Conservation (phyloP, 2,113 vertebrate genomes). For the Alethe diademata region DNA sequence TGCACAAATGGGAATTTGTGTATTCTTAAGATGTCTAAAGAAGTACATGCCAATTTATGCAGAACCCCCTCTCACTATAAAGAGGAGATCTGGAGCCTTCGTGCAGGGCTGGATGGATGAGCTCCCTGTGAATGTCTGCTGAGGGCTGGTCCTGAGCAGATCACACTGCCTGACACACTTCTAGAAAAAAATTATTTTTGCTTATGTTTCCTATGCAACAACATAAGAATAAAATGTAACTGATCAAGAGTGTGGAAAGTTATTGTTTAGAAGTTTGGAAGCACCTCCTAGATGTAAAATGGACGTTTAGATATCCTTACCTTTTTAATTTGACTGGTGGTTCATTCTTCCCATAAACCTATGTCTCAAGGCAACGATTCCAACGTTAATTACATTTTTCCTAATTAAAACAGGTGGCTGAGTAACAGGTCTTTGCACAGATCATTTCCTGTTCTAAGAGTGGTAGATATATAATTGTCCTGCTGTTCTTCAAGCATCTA, state of each 20-base stretch:
- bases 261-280: background rate
- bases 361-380: slow-evolving; percentile 7
- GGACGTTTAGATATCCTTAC: background rate
- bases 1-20: background rate
- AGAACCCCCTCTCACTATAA: background rate
- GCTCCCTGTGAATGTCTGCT: background rate
- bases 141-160: background rate
- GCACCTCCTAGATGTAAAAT: background rate
- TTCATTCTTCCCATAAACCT: background rate
- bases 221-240: background rate
- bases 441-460: slow-evolving; percentile 30
- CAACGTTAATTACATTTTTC: slow-evolving; percentile 9
- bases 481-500: background rate
- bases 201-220: background rate
- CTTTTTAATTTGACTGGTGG: background rate
- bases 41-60: background rate
- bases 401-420: slow-evolving; percentile 24
- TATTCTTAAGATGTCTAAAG: background rate
- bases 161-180: background rate
- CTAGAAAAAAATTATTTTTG: background rate
- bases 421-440: slow-evolving; percentile 23
- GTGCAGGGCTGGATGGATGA: background rate
- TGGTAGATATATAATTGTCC: background rate
- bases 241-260: background rate
- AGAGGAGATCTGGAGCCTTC: background rate